Evolutionary conservation across 2,113 vertebrate genomes (phyloP).

Genomic region (Platichthys flesus): DNA sequence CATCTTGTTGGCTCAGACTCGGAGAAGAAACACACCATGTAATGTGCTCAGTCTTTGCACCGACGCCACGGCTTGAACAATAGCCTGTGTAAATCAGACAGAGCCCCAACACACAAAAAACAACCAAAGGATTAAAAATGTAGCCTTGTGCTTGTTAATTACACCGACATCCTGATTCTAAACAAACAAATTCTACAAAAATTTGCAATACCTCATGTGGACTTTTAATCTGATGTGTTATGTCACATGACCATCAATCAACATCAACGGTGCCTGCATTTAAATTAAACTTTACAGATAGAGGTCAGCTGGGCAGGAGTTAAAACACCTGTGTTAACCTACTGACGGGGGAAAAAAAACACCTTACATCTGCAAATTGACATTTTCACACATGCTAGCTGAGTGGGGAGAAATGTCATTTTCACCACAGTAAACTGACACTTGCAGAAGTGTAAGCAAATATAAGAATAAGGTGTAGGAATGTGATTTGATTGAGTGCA

Average conservation of each 20-base stretch:
- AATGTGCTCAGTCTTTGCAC: slow-evolving; percentile 56
- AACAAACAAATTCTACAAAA: background rate
- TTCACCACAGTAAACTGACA: slow-evolving; percentile 45
- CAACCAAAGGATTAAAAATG: slow-evolving; percentile 15
- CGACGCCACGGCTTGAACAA: slow-evolving; percentile 56
- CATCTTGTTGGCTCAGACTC: slow-evolving; percentile 43
- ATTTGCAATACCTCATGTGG: background rate
- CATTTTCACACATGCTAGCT: slow-evolving; percentile 32
- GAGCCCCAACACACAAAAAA: background rate
- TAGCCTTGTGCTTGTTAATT: background rate
- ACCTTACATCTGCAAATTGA: slow-evolving; percentile 32
- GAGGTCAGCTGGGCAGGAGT: slow-evolving; percentile 26
- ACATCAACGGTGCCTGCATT: slow-evolving; percentile 4
- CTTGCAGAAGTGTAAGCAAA: slow-evolving; percentile 44
- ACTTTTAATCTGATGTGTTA: background rate
- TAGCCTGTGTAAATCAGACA: slow-evolving; percentile 52
- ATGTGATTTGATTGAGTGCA: slow-evolving; percentile 34
- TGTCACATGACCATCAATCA: background rate
- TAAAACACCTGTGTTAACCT: slow-evolving; percentile 16
- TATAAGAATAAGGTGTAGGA: slow-evolving; percentile 14
- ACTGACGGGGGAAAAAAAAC: slow-evolving; percentile 8
- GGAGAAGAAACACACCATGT: slow-evolving; percentile 57
- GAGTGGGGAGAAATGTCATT: slow-evolving; percentile 23
- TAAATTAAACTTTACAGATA: background rate
- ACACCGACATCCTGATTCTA: background rate